A percentile compares a stretch with the other conserved stretches of the same genome.
Evolutionary conservation across 2,113 vertebrate genomes (phyloP).

Genomic region (Pandion haliaetus): DNA sequence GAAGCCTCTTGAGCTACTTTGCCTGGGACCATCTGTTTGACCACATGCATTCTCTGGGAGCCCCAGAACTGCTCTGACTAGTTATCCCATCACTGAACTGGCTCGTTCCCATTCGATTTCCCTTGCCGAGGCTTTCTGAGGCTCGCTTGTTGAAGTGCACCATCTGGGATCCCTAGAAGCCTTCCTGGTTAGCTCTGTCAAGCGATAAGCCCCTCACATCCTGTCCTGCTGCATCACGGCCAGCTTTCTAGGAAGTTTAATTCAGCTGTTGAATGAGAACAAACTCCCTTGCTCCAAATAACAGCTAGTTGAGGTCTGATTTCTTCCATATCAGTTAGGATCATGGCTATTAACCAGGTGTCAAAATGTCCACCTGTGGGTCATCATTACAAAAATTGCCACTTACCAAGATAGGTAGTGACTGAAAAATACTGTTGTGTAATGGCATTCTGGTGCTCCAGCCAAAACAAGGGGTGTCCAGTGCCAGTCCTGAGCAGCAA

Average conservation of each 20-base stretch:
- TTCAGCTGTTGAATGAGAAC: neutral
- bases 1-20: neutral
- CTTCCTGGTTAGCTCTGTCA: neutral
- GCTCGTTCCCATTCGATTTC: neutral
- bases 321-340: neutral
- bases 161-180: constrained; percentile 35
- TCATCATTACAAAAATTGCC: neutral
- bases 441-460: neutral
- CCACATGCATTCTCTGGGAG: neutral
- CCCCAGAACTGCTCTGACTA: neutral
- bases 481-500: neutral
- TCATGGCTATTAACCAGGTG: neutral
- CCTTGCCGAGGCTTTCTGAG: neutral
- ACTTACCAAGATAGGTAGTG: neutral
- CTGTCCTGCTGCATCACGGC: neutral
- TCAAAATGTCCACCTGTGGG: neutral
- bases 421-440: neutral
- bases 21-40: constrained; percentile 2
- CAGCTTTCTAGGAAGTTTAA: neutral
- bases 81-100: neutral
- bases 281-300: neutral
- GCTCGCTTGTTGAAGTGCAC: neutral
- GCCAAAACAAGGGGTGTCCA: neutral
- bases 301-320: neutral
- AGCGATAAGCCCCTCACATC: neutral